Percentiles rank a stretch among this genome's conserved stretches.
Evolutionary conservation across 92 coral and sea anemone species (phyloP).

Genomic region (Epizoanthus stellaris): DNA sequence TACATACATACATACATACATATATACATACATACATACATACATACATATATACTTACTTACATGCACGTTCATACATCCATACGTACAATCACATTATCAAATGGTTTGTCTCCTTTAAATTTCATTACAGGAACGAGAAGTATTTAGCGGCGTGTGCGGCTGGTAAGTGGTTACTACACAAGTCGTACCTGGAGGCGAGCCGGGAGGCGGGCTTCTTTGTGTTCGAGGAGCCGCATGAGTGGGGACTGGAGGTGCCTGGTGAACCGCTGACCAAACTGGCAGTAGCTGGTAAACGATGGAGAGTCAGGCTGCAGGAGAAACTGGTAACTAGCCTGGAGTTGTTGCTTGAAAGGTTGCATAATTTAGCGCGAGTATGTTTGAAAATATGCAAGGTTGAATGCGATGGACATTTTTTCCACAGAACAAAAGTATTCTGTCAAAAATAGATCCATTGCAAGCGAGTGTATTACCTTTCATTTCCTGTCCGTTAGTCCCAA

Average conservation of each 20-base stretch:
- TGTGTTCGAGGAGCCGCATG: slow-evolving; percentile 87
- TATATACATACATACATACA: not conserved
- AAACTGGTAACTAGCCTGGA: slow-evolving; percentile 55
- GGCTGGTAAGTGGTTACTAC: slow-evolving; percentile 98
- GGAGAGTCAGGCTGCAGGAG: slow-evolving; percentile 84
- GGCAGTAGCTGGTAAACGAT: slow-evolving; percentile 81
- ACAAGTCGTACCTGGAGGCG: slow-evolving; percentile 94
- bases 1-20: not conserved
- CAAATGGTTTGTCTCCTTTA: not conserved
- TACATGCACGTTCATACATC: not conserved
- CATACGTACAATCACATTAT: not conserved
- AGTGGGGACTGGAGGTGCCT: slow-evolving; percentile 88
- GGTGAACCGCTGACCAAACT: slow-evolving; percentile 86
- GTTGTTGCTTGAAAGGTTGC: not conserved
- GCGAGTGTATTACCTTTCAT: too few relatives aligned
- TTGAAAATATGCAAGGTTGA: too few relatives aligned
- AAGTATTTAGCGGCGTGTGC: slow-evolving; percentile 95
- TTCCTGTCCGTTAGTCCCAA: too few relatives aligned
- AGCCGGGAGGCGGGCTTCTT: slow-evolving; percentile 88
- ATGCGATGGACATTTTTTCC: too few relatives aligned
- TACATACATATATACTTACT: not conserved
- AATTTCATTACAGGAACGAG: slow-evolving; percentile 70
- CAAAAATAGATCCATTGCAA: too few relatives aligned
- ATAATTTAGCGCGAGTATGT: not conserved
- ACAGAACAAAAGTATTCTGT: too few relatives aligned